Evolutionary conservation across 2,113 vertebrate species (phyloP), one percentile per base, ranked within the genome.

Genomic region (Passer domesticus): DNA sequence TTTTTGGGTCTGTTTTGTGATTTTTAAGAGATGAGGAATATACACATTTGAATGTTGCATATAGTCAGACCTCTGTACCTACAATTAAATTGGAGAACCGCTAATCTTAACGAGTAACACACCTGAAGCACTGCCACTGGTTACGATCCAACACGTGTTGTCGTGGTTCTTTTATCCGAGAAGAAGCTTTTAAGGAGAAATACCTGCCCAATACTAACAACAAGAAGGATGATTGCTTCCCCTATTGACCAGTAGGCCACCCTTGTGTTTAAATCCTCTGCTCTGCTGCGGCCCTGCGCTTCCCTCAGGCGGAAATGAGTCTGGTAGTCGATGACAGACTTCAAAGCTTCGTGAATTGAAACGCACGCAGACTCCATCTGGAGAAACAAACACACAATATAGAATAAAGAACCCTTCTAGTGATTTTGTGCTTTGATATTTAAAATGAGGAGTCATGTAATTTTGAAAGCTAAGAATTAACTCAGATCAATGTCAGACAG

Each of bases 301-400:
- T 99, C 99, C 44, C 99, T 98, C 95, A 99, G 91, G 33, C 99
- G 99, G 96, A 99, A 99, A 94, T 99, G 99, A 58, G 99, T 99
- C 97, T 99, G 99, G 83, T 99, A 99, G 96, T 99, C 99, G 8
- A 99, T 99, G 94, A 99, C 99, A 1, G 99, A 99, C 95, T 99
- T 99, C 91, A 99, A 96, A 72, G 99, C 99, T 97, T 99, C 99
- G 1, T 99, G 99, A 96, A 99, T 99, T 43, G 99, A 99, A 92
- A 99, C 99, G 9, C 99, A 99, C 0, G 99, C 99, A 33, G 99
- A 99, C 92, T 99, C 99, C 99, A 99, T 99, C 99, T 99, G 96
- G 41, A 83, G 7, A 92, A 91, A 78, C 85, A 95, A 94, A 88
- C 19, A 70, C 25, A 92, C 23, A 84, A 3, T 7, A 72, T 0